phyloP scores from a whole-genome alignment of 2,797 vertebrate genomes.

The Sebastes itinus region DNA sequence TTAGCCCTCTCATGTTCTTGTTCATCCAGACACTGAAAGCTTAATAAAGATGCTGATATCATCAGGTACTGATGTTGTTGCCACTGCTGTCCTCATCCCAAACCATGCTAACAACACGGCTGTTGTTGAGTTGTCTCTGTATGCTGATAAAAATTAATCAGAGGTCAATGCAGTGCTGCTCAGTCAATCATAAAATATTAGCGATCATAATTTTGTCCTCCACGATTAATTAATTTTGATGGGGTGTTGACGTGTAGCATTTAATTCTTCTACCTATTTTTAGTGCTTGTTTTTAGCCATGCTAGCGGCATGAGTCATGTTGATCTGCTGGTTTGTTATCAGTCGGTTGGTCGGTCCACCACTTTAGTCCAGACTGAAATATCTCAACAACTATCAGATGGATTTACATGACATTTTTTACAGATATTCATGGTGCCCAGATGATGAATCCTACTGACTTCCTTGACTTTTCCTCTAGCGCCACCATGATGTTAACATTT shows the following conservation, averaged over 20 bases:
- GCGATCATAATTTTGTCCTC: not conserved
- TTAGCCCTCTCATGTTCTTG: constrained; percentile 4
- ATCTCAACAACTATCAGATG: not conserved
- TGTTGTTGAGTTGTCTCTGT: not conserved
- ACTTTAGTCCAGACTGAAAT: not conserved
- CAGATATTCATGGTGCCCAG: not conserved
- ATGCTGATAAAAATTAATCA: not conserved
- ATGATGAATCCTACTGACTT: not conserved
- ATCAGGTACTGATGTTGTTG: not conserved
- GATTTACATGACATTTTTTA: not conserved
- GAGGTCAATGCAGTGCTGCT: not conserved
- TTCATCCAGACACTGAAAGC: constrained; percentile 7
- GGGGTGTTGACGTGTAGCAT: not conserved
- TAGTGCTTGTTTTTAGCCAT: not conserved
- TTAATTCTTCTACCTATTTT: not conserved
- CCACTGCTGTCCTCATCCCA: not conserved
- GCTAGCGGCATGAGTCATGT: not conserved
- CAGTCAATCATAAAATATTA: not conserved
- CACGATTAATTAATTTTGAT: not conserved
- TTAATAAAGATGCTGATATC: constrained; percentile 25
- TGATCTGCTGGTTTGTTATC: not conserved
- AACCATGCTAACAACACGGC: not conserved
- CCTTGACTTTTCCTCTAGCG: not conserved
- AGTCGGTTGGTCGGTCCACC: not conserved
- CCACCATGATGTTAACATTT: not conserved